Percentiles rank a stretch among this genome's conserved stretches.
These are phyloP conservation scores for Pogonomyrmex californicus DNA, from an alignment of 1,140 invertebrate genomes.

Conservation along the genomic window DNA sequence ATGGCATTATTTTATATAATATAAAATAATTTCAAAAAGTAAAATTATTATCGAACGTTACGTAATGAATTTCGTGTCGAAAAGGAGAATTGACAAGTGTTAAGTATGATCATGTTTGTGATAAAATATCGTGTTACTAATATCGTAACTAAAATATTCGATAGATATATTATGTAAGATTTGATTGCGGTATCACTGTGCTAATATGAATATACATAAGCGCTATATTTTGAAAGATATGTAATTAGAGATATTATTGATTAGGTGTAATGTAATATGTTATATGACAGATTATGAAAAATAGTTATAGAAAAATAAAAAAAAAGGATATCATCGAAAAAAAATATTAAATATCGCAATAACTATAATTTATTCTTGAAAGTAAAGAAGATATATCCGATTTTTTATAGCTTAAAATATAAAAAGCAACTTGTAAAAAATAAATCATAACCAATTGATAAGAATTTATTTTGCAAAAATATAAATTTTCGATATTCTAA, in stretches of 20 bases:
- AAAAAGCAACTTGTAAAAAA: conserved; percentile 8
- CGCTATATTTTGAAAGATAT: background rate
- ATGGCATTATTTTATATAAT: background rate
- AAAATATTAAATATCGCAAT: background rate
- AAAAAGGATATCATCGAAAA: background rate
- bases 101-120: conserved; percentile 8
- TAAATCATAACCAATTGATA: background rate
- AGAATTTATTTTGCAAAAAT: background rate
- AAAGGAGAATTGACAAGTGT: conserved; percentile 17
- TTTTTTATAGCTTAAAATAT: background rate
- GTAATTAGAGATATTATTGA: background rate
- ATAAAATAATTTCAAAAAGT: too few relatives aligned
- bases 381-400: background rate
- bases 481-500: background rate
- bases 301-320: background rate
- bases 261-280: background rate
- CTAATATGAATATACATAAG: background rate
- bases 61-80: conserved; percentile 24
- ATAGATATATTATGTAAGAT: conserved; percentile 45
- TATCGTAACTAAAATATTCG: conserved; percentile 33
- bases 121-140: conserved; percentile 40
- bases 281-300: conserved; percentile 4
- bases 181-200: background rate
- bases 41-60: conserved; percentile 14
- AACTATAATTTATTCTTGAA: background rate